These are phyloP conservation scores for Leptatherina wallacei DNA, from an alignment of 2,797 vertebrate species.

Conservation along the genomic window DNA sequence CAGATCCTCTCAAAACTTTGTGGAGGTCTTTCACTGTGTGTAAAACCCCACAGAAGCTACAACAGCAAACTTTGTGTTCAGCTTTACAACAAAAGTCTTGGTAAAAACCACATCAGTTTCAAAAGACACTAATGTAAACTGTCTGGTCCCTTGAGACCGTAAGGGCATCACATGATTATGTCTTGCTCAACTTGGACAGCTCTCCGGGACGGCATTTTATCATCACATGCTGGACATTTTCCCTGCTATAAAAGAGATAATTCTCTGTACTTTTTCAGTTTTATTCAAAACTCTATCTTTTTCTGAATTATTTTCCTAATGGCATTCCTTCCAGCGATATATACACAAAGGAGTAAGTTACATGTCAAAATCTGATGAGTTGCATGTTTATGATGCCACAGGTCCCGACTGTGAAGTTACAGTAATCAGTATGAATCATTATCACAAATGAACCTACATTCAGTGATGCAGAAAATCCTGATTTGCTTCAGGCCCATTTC, in stretches of 20 bases:
- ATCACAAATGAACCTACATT: neutral
- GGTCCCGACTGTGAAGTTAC: neutral
- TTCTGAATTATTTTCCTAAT: neutral
- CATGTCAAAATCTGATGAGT: neutral
- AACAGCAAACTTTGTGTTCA: no score
- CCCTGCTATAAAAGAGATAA: neutral
- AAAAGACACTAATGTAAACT: no score
- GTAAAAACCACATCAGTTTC: no score
- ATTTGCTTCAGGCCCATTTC: neutral
- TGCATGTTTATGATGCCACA: neutral
- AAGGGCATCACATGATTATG: no score
- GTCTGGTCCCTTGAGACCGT: no score
- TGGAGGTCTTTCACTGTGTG: no score
- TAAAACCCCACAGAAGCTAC: no score
- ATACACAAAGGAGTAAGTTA: neutral
- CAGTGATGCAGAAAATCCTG: neutral
- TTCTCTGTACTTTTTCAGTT: no score
- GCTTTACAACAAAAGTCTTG: no score
- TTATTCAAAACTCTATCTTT: neutral
- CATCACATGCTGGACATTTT: neutral
- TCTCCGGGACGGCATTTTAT: neutral
- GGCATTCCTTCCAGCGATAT: neutral
- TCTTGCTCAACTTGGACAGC: neutral
- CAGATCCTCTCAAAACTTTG: no score
- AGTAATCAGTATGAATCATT: neutral